These are phyloP conservation scores for Rotaria magnacalcarata DNA, from an alignment of 2,888 invertebrate genomes.

Conservation along the genomic window DNA sequence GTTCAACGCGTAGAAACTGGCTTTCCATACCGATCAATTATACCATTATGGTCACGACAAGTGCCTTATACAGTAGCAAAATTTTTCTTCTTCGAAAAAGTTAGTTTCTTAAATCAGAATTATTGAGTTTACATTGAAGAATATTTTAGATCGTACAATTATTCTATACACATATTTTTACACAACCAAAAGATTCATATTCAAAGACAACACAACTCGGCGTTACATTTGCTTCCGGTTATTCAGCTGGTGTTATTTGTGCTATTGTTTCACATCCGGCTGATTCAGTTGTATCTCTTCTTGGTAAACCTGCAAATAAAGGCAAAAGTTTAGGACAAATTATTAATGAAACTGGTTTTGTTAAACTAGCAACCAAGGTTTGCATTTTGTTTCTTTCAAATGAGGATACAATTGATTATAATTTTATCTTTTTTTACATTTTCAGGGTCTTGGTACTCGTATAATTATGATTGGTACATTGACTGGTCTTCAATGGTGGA, in stretches of 20 bases:
- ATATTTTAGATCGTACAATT: conserved; percentile 29
- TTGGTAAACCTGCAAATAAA: conserved; percentile 26
- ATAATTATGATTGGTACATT: conserved; percentile 33
- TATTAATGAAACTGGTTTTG: conserved; percentile 22
- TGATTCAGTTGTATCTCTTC: conserved; percentile 23
- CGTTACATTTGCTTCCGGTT: conserved; percentile 30
- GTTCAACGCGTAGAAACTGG: background rate
- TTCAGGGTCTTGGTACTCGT: conserved; percentile 26
- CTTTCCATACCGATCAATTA: conserved; percentile 28
- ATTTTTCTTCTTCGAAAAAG: conserved; percentile 35
- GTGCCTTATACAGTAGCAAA: conserved; percentile 34
- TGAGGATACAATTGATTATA: too few relatives aligned
- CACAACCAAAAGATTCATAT: conserved; percentile 24
- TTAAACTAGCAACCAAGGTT: conserved; percentile 23
- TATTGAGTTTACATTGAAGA: background rate
- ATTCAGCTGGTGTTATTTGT: conserved; percentile 29
- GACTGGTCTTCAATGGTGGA: conserved; percentile 36
- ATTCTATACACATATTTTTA: conserved; percentile 2
- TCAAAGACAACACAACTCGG: conserved; percentile 28
- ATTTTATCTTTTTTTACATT: background rate
- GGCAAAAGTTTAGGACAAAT: conserved; percentile 37
- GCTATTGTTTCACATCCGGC: conserved; percentile 33
- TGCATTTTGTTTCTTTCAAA: background rate
- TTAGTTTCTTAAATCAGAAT: background rate
- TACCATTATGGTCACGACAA: conserved; percentile 36